Evolutionary conservation across 2,888 invertebrate species (phyloP), one percentile per base, ranked within the genome.

Genomic region (Zele albiditarsus): DNA sequence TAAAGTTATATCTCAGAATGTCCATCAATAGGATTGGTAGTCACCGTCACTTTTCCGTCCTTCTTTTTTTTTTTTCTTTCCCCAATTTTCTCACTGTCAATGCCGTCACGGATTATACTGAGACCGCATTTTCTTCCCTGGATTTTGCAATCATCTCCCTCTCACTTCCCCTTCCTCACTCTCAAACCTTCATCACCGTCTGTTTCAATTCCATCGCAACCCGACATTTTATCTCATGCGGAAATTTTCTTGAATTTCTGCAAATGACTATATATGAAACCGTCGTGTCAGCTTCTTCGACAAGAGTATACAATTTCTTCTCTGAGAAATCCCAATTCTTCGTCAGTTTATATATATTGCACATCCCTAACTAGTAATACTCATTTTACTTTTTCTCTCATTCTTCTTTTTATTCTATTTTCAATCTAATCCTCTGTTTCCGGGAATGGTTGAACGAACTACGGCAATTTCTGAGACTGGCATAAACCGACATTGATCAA

Each of bases 211-310:
- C 42, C 42, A 60, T 33, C 27, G 62, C 25, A 28, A 23, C 20
- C 12, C 16, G 46, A 60, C 53, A 53, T 53, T 53, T 53, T 38
- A 49, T 38, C 20, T 49, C 67, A 27, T 46, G 67, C 38, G 28
- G 42, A 62, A 71, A 62, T 42, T 60, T 53, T 23, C 69, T 62
- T 25, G 42, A 42, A 71, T 71, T 38, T 62, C 42, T 42, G n/a
- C 62, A 25, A 70, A 77, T 67, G 77, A 69, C 70, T 69, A 63
- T 71, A 28, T 74, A 69, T 62, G 27, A 65, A 68, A 31, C 20
- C 49, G 63, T 33, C 63, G 27, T 62, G 62, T 67, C 69, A 38
- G 74, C 74, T 69, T 70, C 46, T 27, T 58, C 68, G 58, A 53
- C 71, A 53, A 60, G 58, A 65, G 58, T 58, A 38, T 38, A 31